A percentile compares a stretch with the other conserved stretches of the same genome.
Evolutionary conservation across 2,113 vertebrate species (phyloP).

Genomic region (Gobius niger): DNA sequence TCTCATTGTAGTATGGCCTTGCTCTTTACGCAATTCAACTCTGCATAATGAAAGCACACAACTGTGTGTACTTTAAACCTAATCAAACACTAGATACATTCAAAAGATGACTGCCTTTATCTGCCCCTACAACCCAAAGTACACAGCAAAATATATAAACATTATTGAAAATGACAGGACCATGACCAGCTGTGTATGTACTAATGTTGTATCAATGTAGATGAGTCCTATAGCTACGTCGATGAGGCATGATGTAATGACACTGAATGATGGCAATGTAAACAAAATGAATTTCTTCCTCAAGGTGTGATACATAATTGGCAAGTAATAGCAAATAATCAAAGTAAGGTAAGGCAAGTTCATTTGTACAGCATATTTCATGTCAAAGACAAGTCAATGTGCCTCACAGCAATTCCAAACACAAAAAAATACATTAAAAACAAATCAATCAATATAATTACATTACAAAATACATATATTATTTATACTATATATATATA

Average conservation of each 20-base stretch:
- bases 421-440: too few relatives aligned
- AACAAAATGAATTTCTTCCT: too few relatives aligned
- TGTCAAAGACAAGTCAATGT: too few relatives aligned
- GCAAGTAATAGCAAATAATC: too few relatives aligned
- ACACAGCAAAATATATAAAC: background rate
- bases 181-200: background rate
- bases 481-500: too few relatives aligned
- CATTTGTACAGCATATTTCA: too few relatives aligned
- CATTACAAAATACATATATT: too few relatives aligned
- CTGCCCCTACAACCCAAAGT: background rate
- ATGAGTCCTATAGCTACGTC: background rate
- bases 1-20: constrained; percentile 8
- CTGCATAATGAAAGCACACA: background rate
- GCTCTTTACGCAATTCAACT: background rate
- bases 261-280: background rate
- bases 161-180: background rate
- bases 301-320: too few relatives aligned
- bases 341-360: too few relatives aligned
- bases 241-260: background rate
- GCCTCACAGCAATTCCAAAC: too few relatives aligned
- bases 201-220: background rate
- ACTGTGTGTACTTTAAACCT: background rate
- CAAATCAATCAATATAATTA: too few relatives aligned
- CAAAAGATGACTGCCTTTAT: background rate
- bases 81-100: background rate